Evolutionary conservation across 2,113 vertebrate species (phyloP).

Genomic region (Psilopogon haemacephalus): DNA sequence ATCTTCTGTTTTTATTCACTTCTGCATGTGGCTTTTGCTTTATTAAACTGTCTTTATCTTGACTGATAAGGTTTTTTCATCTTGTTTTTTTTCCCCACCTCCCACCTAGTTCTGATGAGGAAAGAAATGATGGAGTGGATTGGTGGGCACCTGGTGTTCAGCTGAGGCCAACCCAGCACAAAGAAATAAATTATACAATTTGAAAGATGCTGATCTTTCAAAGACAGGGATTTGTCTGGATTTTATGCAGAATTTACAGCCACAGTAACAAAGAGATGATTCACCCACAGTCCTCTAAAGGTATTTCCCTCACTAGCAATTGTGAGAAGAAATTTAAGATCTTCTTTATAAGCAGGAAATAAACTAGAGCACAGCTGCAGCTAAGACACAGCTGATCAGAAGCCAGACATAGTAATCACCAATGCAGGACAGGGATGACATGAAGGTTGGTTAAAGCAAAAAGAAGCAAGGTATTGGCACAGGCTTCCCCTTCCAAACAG

Average conservation of each 20-base stretch:
- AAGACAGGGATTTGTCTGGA: neutral
- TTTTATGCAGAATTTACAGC: neutral
- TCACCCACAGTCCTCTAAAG: neutral
- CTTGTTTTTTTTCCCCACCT: neutral
- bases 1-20: neutral
- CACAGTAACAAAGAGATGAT: neutral
- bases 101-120: neutral
- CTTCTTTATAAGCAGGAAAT: neutral
- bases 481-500: neutral
- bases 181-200: neutral
- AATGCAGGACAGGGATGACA: accelerated
- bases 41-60: neutral
- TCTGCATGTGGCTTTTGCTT: neutral
- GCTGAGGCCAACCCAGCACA: neutral
- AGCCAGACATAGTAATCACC: neutral
- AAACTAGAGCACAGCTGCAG: neutral
- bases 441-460: neutral
- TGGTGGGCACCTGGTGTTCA: neutral
- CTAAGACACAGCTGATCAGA: neutral
- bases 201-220: neutral
- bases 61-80: neutral
- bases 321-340: neutral
- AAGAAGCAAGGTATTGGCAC: neutral
- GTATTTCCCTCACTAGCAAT: neutral
- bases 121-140: neutral